Percentiles rank a stretch among this genome's conserved stretches.
phyloP scores from a whole-genome alignment of 1,140 invertebrate genomes.

The Ptiloglossa arizonensis region DNA sequence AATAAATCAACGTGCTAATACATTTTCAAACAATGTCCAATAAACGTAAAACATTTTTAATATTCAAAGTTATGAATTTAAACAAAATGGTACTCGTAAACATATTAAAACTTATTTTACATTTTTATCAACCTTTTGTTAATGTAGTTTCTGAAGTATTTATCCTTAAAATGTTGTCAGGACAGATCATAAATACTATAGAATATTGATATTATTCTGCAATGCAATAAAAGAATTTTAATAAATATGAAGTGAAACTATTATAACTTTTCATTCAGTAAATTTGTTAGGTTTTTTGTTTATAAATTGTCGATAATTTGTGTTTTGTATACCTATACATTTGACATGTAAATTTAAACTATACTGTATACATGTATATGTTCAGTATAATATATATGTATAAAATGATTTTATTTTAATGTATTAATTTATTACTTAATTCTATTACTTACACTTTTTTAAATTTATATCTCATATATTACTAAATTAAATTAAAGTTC shows the following conservation, averaged over 20 bases:
- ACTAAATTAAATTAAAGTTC: neutral
- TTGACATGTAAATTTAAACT: neutral
- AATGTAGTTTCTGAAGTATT: no score
- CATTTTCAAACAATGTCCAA: neutral
- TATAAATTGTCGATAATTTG: neutral
- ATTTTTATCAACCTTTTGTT: neutral
- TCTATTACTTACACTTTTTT: neutral
- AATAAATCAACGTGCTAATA: neutral
- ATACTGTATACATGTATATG: neutral
- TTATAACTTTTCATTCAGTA: no score
- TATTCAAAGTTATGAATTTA: no score
- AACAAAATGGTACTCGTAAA: no score
- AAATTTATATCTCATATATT: neutral
- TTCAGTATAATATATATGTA: neutral
- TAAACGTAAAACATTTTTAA: neutral
- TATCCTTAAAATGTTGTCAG: no score
- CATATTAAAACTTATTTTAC: neutral
- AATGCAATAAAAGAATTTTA: neutral
- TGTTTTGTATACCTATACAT: no score
- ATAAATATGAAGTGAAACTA: no score
- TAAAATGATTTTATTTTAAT: neutral
- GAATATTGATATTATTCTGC: neutral
- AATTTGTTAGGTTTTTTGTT: no score
- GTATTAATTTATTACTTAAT: constrained; percentile 3
- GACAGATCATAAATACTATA: no score